Percentiles rank a stretch among this genome's conserved stretches.
Conservation (phyloP, 2,888 invertebrate species). For the Invenusta paracnida region DNA sequence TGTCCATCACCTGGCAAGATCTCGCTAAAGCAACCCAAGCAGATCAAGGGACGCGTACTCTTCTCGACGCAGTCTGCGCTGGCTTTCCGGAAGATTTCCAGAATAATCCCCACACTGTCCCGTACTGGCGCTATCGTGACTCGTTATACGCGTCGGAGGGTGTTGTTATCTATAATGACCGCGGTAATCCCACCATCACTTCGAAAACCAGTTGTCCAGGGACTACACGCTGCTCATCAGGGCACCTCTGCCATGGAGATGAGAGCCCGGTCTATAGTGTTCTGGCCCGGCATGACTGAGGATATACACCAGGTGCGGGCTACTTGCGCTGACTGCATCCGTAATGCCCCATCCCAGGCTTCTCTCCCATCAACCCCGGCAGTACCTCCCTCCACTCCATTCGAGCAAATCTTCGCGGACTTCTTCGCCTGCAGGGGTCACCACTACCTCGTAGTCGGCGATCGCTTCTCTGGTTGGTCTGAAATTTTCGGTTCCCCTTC, state of each 20-base stretch:
- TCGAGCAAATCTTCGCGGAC: not conserved
- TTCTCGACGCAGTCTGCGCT: not conserved
- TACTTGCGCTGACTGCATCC: not conserved
- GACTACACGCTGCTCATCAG: too few relatives aligned
- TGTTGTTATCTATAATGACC: too few relatives aligned
- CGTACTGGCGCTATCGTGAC: not conserved
- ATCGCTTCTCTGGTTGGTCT: slow-evolving; percentile 28
- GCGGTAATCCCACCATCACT: too few relatives aligned
- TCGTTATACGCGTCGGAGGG: too few relatives aligned
- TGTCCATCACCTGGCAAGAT: not conserved
- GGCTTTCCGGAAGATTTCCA: not conserved
- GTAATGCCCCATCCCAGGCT: not conserved
- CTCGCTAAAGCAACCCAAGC: not conserved
- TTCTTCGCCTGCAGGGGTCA: not conserved
- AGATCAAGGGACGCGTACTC: not conserved
- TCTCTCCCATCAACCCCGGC: not conserved
- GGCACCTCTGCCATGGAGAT: too few relatives aligned
- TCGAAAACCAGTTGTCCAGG: too few relatives aligned
- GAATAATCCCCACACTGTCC: not conserved
- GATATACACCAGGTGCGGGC: not conserved
- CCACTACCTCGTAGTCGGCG: slow-evolving; percentile 45
- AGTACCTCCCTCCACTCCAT: not conserved
- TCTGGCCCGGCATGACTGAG: too few relatives aligned
- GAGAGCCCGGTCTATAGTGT: too few relatives aligned
- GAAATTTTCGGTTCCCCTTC: slow-evolving; percentile 41